phyloP scores from a whole-genome alignment of 2,113 vertebrate species.

The rat (Rattus norvegicus) region DNA sequence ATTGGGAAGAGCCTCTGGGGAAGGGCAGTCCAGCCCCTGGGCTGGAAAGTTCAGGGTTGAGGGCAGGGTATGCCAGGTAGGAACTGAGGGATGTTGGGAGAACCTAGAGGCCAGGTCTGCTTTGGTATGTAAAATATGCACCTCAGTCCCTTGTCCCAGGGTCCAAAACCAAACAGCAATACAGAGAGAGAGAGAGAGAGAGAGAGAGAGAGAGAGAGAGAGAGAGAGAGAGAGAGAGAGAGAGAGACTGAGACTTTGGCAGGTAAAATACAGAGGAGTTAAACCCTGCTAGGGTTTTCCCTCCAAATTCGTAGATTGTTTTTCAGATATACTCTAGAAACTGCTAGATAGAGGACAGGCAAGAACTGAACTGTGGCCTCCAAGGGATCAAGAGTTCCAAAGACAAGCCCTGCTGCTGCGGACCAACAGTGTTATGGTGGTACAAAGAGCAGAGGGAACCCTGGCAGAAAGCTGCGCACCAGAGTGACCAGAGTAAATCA shows the following conservation, averaged over 20 bases:
- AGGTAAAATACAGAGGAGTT: neutral
- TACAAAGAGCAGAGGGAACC: neutral
- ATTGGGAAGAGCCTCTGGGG: too few relatives aligned
- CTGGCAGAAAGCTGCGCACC: neutral
- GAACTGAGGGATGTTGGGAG: too few relatives aligned
- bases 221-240: too few relatives aligned
- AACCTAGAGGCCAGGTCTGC: too few relatives aligned
- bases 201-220: too few relatives aligned
- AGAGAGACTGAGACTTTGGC: neutral
- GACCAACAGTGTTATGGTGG: neutral
- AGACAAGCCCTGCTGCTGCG: neutral
- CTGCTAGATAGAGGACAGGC: neutral
- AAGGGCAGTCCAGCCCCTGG: too few relatives aligned
- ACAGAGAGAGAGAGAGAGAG: too few relatives aligned
- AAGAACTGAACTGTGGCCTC: neutral
- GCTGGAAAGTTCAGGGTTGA: too few relatives aligned
- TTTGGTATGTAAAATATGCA: too few relatives aligned
- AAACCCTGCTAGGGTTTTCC: neutral
- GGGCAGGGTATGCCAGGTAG: too few relatives aligned
- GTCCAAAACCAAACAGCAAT: too few relatives aligned
- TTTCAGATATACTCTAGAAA: neutral
- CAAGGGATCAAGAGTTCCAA: slow-evolving; percentile 3
- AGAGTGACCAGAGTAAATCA: neutral
- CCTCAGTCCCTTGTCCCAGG: too few relatives aligned
- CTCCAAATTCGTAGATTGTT: neutral